Percentiles rank a stretch among this genome's conserved stretches.
Conservation (phyloP, 2,797 vertebrate genomes). For the Enteromius thamalakanensis region DNA sequence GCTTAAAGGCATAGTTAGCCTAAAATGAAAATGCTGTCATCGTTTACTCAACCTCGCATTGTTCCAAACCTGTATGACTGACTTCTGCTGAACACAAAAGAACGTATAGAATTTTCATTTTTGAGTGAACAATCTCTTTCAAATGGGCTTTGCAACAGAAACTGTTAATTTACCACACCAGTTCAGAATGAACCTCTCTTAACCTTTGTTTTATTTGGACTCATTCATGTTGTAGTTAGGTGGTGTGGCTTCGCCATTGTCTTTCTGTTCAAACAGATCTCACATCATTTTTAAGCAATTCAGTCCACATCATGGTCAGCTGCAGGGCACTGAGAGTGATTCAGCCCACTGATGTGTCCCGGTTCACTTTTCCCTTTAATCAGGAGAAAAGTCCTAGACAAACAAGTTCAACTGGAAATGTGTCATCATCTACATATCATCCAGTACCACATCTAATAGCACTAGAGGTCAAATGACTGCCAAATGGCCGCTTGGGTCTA, state of each 20-base stretch:
- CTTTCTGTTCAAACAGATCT: conserved; percentile 22
- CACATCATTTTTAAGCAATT: conserved; percentile 39
- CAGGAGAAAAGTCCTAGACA: not conserved
- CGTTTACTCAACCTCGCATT: not conserved
- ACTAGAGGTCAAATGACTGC: conserved; percentile 55
- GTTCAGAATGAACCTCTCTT: conserved; percentile 1
- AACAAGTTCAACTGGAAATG: conserved; percentile 27
- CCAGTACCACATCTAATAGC: conserved; percentile 9
- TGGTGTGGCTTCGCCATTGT: conserved; percentile 24
- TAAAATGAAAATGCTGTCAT: not conserved
- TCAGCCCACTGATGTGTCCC: conserved; percentile 20
- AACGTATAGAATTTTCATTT: not conserved
- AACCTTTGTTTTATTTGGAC: conserved; percentile 1
- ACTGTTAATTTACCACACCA: not conserved
- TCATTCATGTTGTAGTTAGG: not conserved
- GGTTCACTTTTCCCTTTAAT: conserved; percentile 18
- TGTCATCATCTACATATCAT: conserved; percentile 7
- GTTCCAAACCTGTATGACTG: not conserved
- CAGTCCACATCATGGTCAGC: conserved; percentile 24
- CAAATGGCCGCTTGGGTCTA: conserved; percentile 54
- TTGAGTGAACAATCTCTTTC: not conserved
- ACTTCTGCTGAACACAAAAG: not conserved
- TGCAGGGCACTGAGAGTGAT: conserved; percentile 31
- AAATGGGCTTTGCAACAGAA: not conserved
- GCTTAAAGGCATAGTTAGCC: not conserved